Evolutionary conservation across 2,888 invertebrate species (phyloP), one percentile per base, ranked within the genome.

Genomic region (Terebella lapidaria): DNA sequence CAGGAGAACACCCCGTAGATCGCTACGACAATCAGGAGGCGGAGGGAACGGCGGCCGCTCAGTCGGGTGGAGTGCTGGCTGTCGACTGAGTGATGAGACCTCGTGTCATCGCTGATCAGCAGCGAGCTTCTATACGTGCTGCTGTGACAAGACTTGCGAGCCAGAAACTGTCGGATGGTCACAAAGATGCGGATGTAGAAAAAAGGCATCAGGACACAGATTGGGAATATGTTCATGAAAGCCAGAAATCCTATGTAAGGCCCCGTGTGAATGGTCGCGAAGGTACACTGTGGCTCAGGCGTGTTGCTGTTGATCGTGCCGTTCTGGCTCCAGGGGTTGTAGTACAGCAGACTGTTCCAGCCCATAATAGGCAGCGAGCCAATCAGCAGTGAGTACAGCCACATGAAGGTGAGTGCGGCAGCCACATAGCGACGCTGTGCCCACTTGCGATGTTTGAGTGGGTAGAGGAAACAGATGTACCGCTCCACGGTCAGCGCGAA

Each of bases 401-500:
- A 72, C 18, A 66, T 61, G 30, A 63, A 58, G 35, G 61, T 24
- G 20, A 73, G 67, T n/a, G 63, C 65, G 5, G 64, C 27, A 4
- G 54, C 25, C 1, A 68, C 69, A 49, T 62, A 65, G 5, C 58
- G 51, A 20, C 61, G 56, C 29, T 71, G 70, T 59, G 73, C 67
- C 4, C 70, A 60, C 4, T 63, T 61, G 30, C 57, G 64, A 57
- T 75, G 74, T 3, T 64, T 56, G 27, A 75, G 54, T 1, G 74
- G 71, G 20, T 63, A 59, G 4, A 65, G 67, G 5, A 75, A 71
- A 35, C 72, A 71, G 42, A 75, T 61, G 54, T 67, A 73, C 20
- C 74, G 62, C 59, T 75, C 74, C 4, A 72, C 52, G 3, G 74
- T 72, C 35, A 75, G 70, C n/a, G 66, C 67, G 60, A 71, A 66